A percentile compares a stretch with the other conserved stretches of the same genome.
These are phyloP conservation scores for Ariopsis seemanni DNA, from an alignment of 2,113 vertebrate species.

Conservation along the genomic window DNA sequence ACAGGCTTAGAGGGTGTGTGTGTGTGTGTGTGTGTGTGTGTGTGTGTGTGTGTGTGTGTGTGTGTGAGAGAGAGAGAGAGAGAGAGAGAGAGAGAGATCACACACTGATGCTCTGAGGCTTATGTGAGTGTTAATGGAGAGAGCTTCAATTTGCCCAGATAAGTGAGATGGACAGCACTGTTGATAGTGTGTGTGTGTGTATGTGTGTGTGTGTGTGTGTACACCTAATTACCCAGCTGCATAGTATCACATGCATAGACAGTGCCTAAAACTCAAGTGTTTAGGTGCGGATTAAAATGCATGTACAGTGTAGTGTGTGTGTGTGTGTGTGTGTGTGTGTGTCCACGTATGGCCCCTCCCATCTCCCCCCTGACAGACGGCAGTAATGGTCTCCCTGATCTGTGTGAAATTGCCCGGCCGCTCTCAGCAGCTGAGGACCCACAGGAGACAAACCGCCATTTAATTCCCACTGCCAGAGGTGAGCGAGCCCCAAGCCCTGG, in stretches of 20 bases:
- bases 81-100: neutral
- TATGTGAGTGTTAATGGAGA: conserved; percentile 51
- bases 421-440: conserved; percentile 80
- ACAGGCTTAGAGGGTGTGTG: neutral
- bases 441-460: conserved; percentile 81
- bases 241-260: conserved; percentile 9
- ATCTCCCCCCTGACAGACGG: conserved; percentile 73
- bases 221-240: neutral
- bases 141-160: conserved; percentile 52
- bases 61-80: neutral
- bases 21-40: conserved; percentile 16
- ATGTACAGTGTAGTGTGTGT: conserved; percentile 13
- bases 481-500: conserved; percentile 75
- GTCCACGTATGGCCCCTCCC: conserved; percentile 2
- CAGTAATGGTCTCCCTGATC: conserved; percentile 79
- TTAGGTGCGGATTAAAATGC: conserved; percentile 9
- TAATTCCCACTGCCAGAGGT: conserved; percentile 80
- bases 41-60: conserved; percentile 29
- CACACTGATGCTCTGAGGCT: conserved; percentile 22
- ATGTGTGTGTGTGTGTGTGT: conserved; percentile 19
- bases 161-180: conserved; percentile 54
- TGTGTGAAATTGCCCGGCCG: conserved; percentile 79
- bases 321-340: conserved; percentile 35
- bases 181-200: conserved; percentile 27
- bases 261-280: neutral